Evolutionary conservation across 2,888 invertebrate species (phyloP).

Genomic region (Pachycephus smyrnensis): DNA sequence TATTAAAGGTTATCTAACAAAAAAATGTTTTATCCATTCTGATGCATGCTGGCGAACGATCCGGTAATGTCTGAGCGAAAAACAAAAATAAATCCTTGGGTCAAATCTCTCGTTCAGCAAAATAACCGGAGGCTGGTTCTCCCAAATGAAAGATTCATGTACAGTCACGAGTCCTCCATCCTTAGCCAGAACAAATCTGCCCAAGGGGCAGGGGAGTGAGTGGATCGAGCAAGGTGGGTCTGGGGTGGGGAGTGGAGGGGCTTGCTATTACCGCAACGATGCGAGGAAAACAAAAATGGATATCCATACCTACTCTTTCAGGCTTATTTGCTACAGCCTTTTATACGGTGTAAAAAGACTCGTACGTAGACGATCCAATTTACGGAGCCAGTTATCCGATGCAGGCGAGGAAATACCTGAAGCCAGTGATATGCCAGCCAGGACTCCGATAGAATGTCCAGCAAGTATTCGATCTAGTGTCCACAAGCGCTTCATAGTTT

Average conservation of each 20-base stretch:
- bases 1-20: neutral
- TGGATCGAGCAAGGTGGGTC: no score
- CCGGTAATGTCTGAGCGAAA: neutral
- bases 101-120: neutral
- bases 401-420: slow-evolving; percentile 32
- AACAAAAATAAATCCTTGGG: neutral
- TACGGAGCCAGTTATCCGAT: neutral
- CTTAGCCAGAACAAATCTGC: no score
- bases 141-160: neutral
- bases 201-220: no score
- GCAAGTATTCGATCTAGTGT: slow-evolving; percentile 50
- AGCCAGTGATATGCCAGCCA: slow-evolving; percentile 24
- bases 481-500: slow-evolving; percentile 49
- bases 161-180: neutral
- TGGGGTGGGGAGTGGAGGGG: neutral
- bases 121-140: neutral
- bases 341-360: neutral
- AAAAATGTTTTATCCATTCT: neutral
- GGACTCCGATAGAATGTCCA: slow-evolving; percentile 37
- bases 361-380: neutral
- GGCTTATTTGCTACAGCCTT: neutral
- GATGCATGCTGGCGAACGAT: neutral
- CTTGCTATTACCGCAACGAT: neutral
- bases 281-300: neutral
- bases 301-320: neutral